These are phyloP conservation scores for Enteromius radiatus DNA, from an alignment of 2,797 vertebrate species.

Conservation along the genomic window DNA sequence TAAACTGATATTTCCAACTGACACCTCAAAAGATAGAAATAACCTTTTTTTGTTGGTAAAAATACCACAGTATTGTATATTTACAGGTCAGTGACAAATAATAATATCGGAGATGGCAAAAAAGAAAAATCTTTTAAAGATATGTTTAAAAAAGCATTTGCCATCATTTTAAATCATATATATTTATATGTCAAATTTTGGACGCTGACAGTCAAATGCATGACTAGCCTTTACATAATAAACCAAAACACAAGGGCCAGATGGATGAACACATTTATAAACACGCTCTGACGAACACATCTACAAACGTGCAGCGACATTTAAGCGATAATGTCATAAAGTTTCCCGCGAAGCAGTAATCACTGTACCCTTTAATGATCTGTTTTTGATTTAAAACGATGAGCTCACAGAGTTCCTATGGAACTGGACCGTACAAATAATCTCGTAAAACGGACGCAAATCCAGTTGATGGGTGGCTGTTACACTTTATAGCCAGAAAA, in stretches of 20 bases:
- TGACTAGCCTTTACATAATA: slow-evolving; percentile 12
- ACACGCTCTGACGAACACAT: neutral
- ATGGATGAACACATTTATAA: slow-evolving; percentile 32
- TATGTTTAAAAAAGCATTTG: neutral
- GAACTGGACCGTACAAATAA: slow-evolving; percentile 49
- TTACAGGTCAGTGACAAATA: slow-evolving; percentile 11
- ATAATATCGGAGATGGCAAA: neutral
- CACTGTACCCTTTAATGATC: slow-evolving; percentile 51
- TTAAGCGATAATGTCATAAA: slow-evolving; percentile 51
- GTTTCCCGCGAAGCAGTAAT: slow-evolving; percentile 44
- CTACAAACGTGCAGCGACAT: slow-evolving; percentile 42
- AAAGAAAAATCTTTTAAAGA: neutral
- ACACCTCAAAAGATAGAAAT: too few species aligned
- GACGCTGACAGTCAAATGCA: neutral
- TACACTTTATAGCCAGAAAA: slow-evolving; percentile 41
- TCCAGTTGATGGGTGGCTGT: slow-evolving; percentile 24
- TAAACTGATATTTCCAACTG: too few species aligned
- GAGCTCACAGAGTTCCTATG: slow-evolving; percentile 41
- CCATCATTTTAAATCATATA: neutral
- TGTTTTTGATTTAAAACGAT: slow-evolving; percentile 50
- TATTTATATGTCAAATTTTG: neutral
- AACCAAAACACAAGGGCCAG: slow-evolving; percentile 27
- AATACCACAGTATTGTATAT: neutral
- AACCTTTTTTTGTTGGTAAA: too few species aligned
- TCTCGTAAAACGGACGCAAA: slow-evolving; percentile 45